phyloP scores from a whole-genome alignment of 2,888 invertebrate species.

The Cerastis rubricosa region DNA sequence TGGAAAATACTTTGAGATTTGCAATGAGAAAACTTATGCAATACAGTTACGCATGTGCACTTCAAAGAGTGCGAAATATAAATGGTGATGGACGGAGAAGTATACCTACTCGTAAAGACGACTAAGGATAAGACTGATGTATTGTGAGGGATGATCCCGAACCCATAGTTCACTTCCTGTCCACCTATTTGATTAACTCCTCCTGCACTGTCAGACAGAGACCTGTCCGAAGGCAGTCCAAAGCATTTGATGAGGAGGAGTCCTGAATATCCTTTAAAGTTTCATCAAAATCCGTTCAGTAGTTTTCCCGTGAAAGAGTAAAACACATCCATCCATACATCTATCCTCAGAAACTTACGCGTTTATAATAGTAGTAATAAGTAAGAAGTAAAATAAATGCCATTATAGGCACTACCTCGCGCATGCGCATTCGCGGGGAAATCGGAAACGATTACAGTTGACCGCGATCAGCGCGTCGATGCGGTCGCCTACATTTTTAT shows the following conservation, averaged over 20 bases:
- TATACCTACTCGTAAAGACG: background rate
- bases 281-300: background rate
- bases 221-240: too few species aligned
- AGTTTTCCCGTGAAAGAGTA: background rate
- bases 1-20: background rate
- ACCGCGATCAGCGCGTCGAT: constrained; percentile 42
- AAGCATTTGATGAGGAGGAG: too few species aligned
- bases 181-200: too few species aligned
- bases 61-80: too few species aligned
- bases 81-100: background rate
- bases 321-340: background rate
- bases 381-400: background rate
- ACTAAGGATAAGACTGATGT: background rate
- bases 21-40: background rate
- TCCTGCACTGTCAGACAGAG: too few species aligned
- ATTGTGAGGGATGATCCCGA: background rate
- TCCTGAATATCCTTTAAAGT: too few species aligned
- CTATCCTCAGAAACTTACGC: background rate
- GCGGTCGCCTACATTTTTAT: constrained; percentile 46
- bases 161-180: background rate
- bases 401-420: constrained; percentile 35
- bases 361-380: background rate
- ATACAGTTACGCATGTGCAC: background rate
- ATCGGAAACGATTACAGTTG: constrained; percentile 64
- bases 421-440: constrained; percentile 65